A percentile compares a stretch with the other conserved stretches of the same genome.
These are phyloP conservation scores for Drosophila takahashii DNA, from an alignment of 1,140 invertebrate species.

Conservation along the genomic window DNA sequence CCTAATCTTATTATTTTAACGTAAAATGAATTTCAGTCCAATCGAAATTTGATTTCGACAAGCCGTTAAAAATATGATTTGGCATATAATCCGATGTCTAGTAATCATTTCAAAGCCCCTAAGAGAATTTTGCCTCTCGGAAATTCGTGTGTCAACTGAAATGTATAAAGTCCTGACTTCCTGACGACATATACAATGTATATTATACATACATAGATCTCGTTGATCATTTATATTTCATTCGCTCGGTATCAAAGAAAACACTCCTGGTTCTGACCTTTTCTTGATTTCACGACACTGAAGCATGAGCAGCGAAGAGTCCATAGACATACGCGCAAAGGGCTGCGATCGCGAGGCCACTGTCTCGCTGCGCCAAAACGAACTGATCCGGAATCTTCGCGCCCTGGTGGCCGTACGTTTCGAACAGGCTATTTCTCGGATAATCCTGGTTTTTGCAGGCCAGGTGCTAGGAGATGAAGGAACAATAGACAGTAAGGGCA, in stretches of 20 bases:
- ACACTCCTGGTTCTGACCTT: slow-evolving; percentile 1
- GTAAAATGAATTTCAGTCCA: too few species aligned
- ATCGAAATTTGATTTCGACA: too few species aligned
- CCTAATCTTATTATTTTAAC: too few species aligned
- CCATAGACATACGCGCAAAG: slow-evolving; percentile 59
- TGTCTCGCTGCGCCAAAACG: slow-evolving; percentile 59
- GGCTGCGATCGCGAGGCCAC: slow-evolving; percentile 20
- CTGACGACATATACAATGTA: neutral
- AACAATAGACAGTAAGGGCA: slow-evolving; percentile 60
- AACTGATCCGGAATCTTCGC: slow-evolving; percentile 56
- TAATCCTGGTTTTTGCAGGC: slow-evolving; percentile 60
- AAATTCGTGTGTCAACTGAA: neutral
- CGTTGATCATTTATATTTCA: slow-evolving; percentile 6
- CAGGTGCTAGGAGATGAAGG: slow-evolving; percentile 53
- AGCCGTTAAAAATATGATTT: too few species aligned
- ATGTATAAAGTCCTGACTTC: neutral
- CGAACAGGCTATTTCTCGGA: slow-evolving; percentile 38
- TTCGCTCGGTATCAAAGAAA: slow-evolving; percentile 1
- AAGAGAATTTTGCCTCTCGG: too few species aligned
- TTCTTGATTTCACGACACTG: neutral
- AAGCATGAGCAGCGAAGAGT: slow-evolving; percentile 30
- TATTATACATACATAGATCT: neutral
- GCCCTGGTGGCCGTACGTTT: slow-evolving; percentile 61
- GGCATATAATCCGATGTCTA: too few species aligned
- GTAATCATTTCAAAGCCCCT: too few species aligned